A percentile compares a stretch with the other conserved stretches of the same genome.
These are phyloP conservation scores for Drosophila jambulina DNA, from an alignment of 1,140 invertebrate genomes.

Conservation along the genomic window DNA sequence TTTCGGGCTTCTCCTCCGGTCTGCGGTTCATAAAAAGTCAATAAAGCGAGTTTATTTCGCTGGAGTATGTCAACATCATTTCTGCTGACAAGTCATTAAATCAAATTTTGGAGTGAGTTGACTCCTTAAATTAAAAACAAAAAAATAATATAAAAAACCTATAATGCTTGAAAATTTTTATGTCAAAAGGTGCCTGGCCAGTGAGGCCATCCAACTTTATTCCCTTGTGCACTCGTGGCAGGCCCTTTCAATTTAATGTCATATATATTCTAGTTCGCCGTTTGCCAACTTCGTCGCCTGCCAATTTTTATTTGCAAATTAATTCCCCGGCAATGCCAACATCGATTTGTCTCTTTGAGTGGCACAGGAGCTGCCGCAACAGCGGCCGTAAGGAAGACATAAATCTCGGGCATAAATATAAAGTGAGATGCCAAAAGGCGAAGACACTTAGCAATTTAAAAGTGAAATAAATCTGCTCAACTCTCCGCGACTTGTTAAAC, in stretches of 20 bases:
- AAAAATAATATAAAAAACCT: slow-evolving; percentile 1
- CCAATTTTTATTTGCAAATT: slow-evolving; percentile 71
- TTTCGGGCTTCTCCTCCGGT: slow-evolving; percentile 48
- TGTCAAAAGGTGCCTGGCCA: background rate
- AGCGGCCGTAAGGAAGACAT: slow-evolving; percentile 28
- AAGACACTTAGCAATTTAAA: slow-evolving; percentile 74
- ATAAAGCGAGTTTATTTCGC: slow-evolving; percentile 74
- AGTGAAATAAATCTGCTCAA: slow-evolving; percentile 67
- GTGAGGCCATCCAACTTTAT: slow-evolving; percentile 8
- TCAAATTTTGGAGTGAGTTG: slow-evolving; percentile 19
- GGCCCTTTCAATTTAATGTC: slow-evolving; percentile 5
- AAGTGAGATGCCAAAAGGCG: slow-evolving; percentile 46
- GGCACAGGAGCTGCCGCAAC: slow-evolving; percentile 13
- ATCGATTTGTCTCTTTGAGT: slow-evolving; percentile 50
- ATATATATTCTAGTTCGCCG: slow-evolving; percentile 12
- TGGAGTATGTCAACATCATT: slow-evolving; percentile 72
- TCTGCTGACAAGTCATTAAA: slow-evolving; percentile 78
- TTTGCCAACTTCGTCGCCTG: slow-evolving; percentile 46
- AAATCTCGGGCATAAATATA: slow-evolving; percentile 66
- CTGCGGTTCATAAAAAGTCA: slow-evolving; percentile 81
- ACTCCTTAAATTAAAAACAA: slow-evolving; percentile 7
- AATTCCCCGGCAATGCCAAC: slow-evolving; percentile 62
- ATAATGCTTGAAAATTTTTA: slow-evolving; percentile 13
- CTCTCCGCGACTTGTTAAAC: slow-evolving; percentile 29
- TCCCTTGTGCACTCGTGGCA: background rate